Percentiles rank a stretch among this genome's conserved stretches.
Evolutionary conservation across 2,888 invertebrate species (phyloP).

Genomic region (Chaetoderma sp.): DNA sequence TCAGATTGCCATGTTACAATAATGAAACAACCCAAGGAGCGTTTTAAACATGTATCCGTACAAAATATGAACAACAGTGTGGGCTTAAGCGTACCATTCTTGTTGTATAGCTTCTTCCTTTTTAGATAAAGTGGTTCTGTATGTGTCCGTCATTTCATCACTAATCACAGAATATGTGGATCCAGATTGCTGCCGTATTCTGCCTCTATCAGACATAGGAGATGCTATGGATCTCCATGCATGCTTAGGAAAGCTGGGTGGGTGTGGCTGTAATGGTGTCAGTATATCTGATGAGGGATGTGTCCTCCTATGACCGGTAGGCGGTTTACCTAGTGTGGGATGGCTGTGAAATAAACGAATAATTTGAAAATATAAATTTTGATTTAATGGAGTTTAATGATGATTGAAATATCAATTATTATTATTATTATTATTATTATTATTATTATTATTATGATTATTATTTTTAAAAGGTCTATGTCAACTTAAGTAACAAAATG

Average conservation of each 20-base stretch:
- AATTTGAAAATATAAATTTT: too few relatives aligned
- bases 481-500: too few relatives aligned
- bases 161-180: conserved; percentile 55
- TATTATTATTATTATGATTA: too few relatives aligned
- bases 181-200: conserved; percentile 39
- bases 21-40: too few relatives aligned
- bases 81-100: conserved; percentile 61
- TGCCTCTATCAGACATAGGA: conserved; percentile 7
- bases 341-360: conserved; percentile 28
- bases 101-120: conserved; percentile 58
- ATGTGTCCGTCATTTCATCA: conserved; percentile 41
- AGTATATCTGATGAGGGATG: conserved; percentile 9
- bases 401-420: too few relatives aligned
- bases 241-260: conserved; percentile 46
- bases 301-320: conserved; percentile 20
- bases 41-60: too few relatives aligned
- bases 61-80: too few relatives aligned
- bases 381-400: too few relatives aligned
- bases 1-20: too few relatives aligned
- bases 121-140: conserved; percentile 43
- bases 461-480: too few relatives aligned
- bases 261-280: conserved; percentile 19
- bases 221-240: conserved; percentile 51
- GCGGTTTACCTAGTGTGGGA: conserved; percentile 42
- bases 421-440: too few relatives aligned